Base-by-base conservation (phyloP, 2,888 invertebrate genomes). In the Tinea pellionella region DNA sequence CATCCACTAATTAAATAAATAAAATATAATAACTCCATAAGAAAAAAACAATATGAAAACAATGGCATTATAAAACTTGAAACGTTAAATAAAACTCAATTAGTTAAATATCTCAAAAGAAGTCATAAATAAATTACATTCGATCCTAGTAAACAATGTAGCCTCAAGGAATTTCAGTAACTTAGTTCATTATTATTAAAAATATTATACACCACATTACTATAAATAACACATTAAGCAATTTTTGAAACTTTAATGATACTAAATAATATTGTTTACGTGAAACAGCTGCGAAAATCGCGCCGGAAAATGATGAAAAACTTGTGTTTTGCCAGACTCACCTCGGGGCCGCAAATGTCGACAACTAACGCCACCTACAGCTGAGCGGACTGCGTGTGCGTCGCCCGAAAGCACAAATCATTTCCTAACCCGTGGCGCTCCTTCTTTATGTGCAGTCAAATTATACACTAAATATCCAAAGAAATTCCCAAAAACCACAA, bases 351-450 rank as follows among this genome's bases (percentile, higher is more conserved):
- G 53, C 53, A 24, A 53, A 19, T 18, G 19, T 53, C 8, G 47
- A 8, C 53, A 18, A 77, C 77, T 78, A 86, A 81, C 88, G 88
- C 88, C 87, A 87, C 87, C 88, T 88, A 53, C 37, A 53, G 53
- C 53, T 53, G 53, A 53, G 53, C 53, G 53, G 16, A 73, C 72
- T 88, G 88, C 88, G 88, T 88, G 77, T 87, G 88, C 87, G 88
- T 83, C 88, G 73, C 77, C 83, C 87, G 88, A 88, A 88, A 88
- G 88, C 88, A 87, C 88, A 85, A 87, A 84, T 87, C 88, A 88
- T 88, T 88, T 88, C 88, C 88, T 88, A 83, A 87, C 76, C 88
- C 88, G 53, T 53, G 88, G 88, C 88, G 87, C 86, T 86, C 85
- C 84, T 83, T 84, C 53, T 53, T 19, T 53, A 24, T 53, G 24